phyloP scores from a whole-genome alignment of 2,888 invertebrate genomes.

The Hecatera dysodea region DNA sequence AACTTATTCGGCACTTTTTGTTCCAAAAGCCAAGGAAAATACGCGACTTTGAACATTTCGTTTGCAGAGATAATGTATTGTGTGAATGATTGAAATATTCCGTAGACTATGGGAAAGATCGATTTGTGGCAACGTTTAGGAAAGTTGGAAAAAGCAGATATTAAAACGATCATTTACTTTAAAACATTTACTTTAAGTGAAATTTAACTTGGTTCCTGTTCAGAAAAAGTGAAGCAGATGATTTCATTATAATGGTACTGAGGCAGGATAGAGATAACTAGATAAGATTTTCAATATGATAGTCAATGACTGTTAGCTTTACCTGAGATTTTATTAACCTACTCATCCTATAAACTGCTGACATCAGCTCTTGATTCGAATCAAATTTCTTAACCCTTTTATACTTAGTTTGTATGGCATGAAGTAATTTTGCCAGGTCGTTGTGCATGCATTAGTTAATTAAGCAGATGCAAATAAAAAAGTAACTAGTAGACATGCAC shows the following conservation, averaged over 20 bases:
- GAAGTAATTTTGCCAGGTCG: constrained; percentile 1
- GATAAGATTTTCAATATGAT: neutral
- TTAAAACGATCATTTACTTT: neutral
- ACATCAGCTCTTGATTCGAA: neutral
- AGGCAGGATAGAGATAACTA: neutral
- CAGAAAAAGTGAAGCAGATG: neutral
- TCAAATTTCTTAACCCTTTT: constrained; percentile 3
- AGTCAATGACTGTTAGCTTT: neutral
- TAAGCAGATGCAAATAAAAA: constrained; percentile 20
- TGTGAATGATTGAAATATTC: constrained; percentile 43
- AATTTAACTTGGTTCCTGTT: neutral
- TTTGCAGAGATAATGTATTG: constrained; percentile 54
- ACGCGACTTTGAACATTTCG: constrained; percentile 62
- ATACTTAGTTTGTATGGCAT: constrained; percentile 1
- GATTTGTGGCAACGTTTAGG: constrained; percentile 19
- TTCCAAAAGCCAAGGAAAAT: constrained; percentile 66
- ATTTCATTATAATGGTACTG: neutral
- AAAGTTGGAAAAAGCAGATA: neutral
- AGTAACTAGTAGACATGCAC: neutral
- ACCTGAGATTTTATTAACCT: neutral
- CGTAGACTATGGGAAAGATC: constrained; percentile 37
- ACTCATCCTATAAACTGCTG: neutral
- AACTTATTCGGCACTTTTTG: constrained; percentile 71
- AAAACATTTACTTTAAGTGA: neutral
- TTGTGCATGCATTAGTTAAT: constrained; percentile 1